Base-by-base conservation (phyloP, 2,113 vertebrate genomes). In the Danionella cerebrum region DNA sequence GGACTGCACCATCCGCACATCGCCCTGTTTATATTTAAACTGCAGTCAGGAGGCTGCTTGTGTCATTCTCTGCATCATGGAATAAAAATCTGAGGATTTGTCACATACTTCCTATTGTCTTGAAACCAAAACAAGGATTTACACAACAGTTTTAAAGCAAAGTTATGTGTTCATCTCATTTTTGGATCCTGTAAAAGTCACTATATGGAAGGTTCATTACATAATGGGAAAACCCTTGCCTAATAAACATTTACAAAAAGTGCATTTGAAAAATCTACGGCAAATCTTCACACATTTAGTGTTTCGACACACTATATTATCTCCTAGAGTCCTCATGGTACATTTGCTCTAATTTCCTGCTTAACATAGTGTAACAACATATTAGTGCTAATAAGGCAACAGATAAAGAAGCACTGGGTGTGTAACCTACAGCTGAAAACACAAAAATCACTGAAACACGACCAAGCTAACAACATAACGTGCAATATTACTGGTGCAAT, bases 11-110 rank as follows among this genome's bases (percentile, higher is more conserved):
- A 47, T 45, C 14, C 19, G 6, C 19, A 27, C 36, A 44, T 70
- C 44, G 52, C 39, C 13, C 50, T 29, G 50, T 65, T 55, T 65
- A 64, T 67, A 58, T 66, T 66, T 50, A 76, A 70, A 63, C 42
- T 64, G 42, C 25, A 48, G 45, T 63, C 48, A 63, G 21, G 42
- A 63, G 27, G 11, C n/a, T 5, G 2, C 25, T 35, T 22, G 27
- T 48, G 59, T 24, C 8, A 29, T 21, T 27, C 33, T 68, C 52
- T 19, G 22, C 44, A 51, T 67, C 53, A 52, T 62, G 14, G n/a
- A 48, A 42, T 35, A 54, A 53, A 57, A 38, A 36, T 35, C 42
- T 33, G 13, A 5, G 12, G 35, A 60, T n/a, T n/a, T n/a, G n/a
- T n/a, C n/a, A n/a, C n/a, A n/a, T n/a, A n/a, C 50, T 59, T 72